Conservation (phyloP, 2,113 vertebrate species). For the Halichoerus grypus region DNA sequence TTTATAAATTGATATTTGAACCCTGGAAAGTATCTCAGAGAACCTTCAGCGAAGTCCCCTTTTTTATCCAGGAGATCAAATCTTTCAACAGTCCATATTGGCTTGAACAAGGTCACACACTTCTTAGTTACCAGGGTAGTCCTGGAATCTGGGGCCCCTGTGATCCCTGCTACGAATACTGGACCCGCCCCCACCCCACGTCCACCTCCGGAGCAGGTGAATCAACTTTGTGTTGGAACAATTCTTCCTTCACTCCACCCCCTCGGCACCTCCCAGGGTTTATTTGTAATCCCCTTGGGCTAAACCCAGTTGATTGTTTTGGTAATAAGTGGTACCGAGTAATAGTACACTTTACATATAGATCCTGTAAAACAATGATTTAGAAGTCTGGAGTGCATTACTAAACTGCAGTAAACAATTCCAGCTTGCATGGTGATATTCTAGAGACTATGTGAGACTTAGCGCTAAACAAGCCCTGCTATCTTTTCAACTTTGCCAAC, state of each 20-base stretch:
- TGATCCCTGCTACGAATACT: neutral
- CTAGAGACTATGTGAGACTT: neutral
- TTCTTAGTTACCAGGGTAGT: neutral
- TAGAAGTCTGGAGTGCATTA: neutral
- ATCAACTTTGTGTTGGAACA: neutral
- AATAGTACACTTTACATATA: neutral
- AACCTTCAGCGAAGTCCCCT: neutral
- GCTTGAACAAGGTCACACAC: constrained; percentile 32
- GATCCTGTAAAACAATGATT: neutral
- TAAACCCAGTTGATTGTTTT: neutral
- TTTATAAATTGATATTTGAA: neutral
- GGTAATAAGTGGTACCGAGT: neutral
- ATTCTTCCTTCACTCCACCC: neutral
- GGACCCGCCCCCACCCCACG: neutral
- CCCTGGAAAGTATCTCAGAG: neutral
- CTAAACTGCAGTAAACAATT: neutral
- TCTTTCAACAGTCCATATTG: neutral
- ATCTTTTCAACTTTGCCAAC: neutral
- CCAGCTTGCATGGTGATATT: neutral
- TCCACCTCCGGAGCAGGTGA: neutral
- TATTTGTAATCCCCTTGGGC: neutral
- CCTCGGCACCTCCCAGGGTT: neutral
- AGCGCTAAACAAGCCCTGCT: constrained; percentile 20
- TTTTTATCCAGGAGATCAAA: neutral
- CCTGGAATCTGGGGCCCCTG: neutral